Base-by-base conservation (phyloP, 2,113 vertebrate species). In the Cyrtonyx montezumae region DNA sequence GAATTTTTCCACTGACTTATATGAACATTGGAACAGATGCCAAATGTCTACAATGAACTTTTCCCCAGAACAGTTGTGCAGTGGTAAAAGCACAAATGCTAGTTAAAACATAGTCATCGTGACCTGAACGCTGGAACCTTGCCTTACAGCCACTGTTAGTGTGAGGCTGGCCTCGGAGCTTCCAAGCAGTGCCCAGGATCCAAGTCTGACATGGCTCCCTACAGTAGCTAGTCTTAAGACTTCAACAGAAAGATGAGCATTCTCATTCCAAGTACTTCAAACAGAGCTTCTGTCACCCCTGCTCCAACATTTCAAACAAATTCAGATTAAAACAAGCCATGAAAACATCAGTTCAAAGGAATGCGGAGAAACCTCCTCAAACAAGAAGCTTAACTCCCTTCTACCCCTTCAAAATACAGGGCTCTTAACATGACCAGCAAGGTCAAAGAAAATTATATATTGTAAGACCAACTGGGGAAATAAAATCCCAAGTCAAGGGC, bases 1-100 rank as follows among this genome's bases (percentile, higher is more conserved):
- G 21, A 62, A 82, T 93, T 63, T 92, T 94, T 93, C 91, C 58
- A 1, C 61, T 92, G 86, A 90, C 88, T 91, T 90, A 32, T 0
- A 37, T 1, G 77, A 75, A 79, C n/a, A 12, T 7, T 68, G 53
- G n/a, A 78, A 84, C 83, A 65, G 58, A 68, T 22, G 30, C 37
- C 79, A 93, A 80, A 83, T 68, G 65, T 75, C 84, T 65, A 26
- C 32, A 46, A 30, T 28, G 65, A 94, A 61, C 75, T 63, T 86
- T 46, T 83, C 79, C 76, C 12, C 55, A 79, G 53, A 87, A 73
- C 6, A 90, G 66, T 12, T 45, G 36, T 3, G 2, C 32, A 17
- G 55, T 13, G 10, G 26, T 40, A 82, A 34, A 14, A 79, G 13
- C 17, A 7, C n/a, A 30, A 89, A 48, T 26, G 28, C 26, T 40